Evolutionary conservation across 2,797 vertebrate species (phyloP).

Genomic region (Rhinella marina): DNA sequence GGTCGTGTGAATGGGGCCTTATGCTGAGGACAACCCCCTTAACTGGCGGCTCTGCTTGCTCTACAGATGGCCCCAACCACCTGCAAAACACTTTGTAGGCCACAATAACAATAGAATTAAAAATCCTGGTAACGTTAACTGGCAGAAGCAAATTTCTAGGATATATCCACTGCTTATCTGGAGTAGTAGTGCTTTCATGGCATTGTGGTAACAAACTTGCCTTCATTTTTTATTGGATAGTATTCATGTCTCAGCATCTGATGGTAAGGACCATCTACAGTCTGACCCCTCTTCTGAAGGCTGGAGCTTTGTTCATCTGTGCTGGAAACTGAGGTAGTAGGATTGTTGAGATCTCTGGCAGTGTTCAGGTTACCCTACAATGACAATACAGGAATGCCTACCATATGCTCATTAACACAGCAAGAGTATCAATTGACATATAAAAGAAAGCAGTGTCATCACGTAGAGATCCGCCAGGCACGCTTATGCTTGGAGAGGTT

Average conservation of each 20-base stretch:
- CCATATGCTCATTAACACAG: not conserved
- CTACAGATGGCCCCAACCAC: too few relatives aligned
- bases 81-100: too few relatives aligned
- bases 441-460: not conserved
- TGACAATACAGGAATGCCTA: not conserved
- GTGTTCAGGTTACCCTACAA: not conserved
- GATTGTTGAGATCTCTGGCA: not conserved
- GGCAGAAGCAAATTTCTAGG: too few relatives aligned
- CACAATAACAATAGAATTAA: too few relatives aligned
- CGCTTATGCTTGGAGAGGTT: not conserved
- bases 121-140: too few relatives aligned
- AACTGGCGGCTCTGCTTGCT: too few relatives aligned
- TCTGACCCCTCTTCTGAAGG: conserved; percentile 5
- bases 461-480: not conserved
- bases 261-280: not conserved
- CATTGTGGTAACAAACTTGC: not conserved
- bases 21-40: too few relatives aligned
- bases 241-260: not conserved
- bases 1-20: too few relatives aligned
- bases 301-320: conserved; percentile 5
- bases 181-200: not conserved
- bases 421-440: not conserved
- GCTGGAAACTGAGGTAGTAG: conserved; percentile 11
- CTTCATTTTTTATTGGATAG: not conserved
- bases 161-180: too few relatives aligned